Evolutionary conservation across 2,888 invertebrate genomes (phyloP), one percentile per base, ranked within the genome.

Genomic region (Doris montereyensis): DNA sequence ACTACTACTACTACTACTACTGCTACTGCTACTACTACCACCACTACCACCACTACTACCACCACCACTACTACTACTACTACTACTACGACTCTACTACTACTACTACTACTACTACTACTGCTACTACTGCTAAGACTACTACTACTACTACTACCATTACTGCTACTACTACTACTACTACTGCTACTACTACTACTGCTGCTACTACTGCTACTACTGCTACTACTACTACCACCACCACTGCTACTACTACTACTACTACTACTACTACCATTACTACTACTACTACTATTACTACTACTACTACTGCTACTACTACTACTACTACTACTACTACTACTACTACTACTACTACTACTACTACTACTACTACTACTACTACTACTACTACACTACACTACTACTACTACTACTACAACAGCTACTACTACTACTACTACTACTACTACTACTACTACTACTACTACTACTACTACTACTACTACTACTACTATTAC

Each of bases 391-490:
- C 13, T 52, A 10, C 52, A 52, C 8, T 10, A 17, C 8, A 8
- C n/a, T n/a, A n/a, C n/a, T n/a, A n/a, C n/a, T n/a, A n/a, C n/a
- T n/a, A n/a, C n/a, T n/a, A n/a, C n/a, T 13, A 65, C 26, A 28
- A 68, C 28, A 28, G n/a, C 58, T 41, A 26, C 58, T 73, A 26
- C 73, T 73, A 21, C 52, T 28, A 21, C 58, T 57, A 26, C 52
- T 57, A 26, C 58, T 57, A 52, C 58, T 57, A 52, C 58, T 57
- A 52, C 32, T 62, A 26, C 57, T 75, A 26, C 57, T 62, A 26
- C 41, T 62, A 62, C 41, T 75, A 32, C 70, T 70, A 32, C 70
- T 70, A 32, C 70, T 70, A 32, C 70, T 70, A 32, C 70, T 70
- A 32, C 70, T 70, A 32, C 70, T 70, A 32, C 70, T 70, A 32